phyloP scores from a whole-genome alignment of 2,797 vertebrate species.

The Bryconaethiops microstoma region DNA sequence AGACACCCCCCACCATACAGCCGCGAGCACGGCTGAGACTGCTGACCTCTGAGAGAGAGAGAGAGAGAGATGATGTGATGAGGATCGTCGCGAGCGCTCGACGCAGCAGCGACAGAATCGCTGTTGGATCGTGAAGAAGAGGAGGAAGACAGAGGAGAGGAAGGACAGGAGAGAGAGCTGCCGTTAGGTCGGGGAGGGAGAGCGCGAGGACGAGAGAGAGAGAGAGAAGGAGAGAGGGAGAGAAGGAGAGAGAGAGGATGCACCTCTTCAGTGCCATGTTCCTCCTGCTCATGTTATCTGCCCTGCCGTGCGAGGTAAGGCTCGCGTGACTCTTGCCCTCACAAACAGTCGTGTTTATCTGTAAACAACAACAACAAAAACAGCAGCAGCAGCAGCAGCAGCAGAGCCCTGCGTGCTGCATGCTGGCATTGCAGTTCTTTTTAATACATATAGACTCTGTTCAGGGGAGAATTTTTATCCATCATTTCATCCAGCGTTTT shows the following conservation, averaged over 20 bases:
- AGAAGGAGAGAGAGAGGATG: conserved; percentile 31
- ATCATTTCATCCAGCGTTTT: too few species aligned
- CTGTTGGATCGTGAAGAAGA: conserved; percentile 53
- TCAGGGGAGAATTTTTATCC: too few species aligned
- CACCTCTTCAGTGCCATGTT: conserved; percentile 84
- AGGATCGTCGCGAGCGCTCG: conserved; percentile 74
- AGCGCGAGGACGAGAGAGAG: background rate
- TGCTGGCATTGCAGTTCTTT: too few species aligned
- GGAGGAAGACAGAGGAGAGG: background rate
- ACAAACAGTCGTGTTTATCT: background rate
- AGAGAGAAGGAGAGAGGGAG: background rate
- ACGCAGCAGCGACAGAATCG: conserved; percentile 70
- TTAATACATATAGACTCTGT: too few species aligned
- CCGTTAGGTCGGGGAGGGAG: background rate
- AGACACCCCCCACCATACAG: background rate
- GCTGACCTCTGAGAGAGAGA: conserved; percentile 7
- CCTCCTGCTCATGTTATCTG: conserved; percentile 82
- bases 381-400: too few species aligned
- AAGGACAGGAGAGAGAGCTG: background rate
- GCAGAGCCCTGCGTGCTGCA: too few species aligned
- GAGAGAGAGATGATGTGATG: conserved; percentile 65
- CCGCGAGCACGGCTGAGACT: background rate
- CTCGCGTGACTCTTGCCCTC: background rate
- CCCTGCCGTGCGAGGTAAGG: conserved; percentile 75
- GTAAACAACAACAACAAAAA: background rate